Evolutionary conservation across 2,113 vertebrate species (phyloP).

Genomic region (Pseudorhombus dupliciocellatus): DNA sequence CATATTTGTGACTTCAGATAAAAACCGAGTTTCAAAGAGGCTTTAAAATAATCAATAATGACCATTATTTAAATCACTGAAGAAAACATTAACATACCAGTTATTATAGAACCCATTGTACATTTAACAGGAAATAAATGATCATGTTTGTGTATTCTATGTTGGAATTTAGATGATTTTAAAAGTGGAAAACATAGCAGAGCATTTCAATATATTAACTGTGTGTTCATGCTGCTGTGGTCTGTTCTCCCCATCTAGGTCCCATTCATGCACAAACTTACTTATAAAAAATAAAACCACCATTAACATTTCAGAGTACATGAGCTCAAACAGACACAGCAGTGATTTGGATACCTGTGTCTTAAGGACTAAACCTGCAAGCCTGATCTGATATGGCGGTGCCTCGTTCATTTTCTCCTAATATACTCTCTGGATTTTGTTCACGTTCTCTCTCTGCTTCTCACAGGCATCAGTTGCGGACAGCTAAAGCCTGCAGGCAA

Average conservation of each 20-base stretch:
- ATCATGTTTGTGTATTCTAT: neutral
- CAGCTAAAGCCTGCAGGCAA: constrained; percentile 48
- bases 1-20: neutral
- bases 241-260: neutral
- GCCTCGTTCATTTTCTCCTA: constrained; percentile 28
- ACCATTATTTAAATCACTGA: neutral
- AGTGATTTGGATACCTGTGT: neutral
- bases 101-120: no score
- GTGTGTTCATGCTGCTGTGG: constrained; percentile 10
- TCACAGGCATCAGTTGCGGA: constrained; percentile 47
- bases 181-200: no score
- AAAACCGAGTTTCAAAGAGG: neutral
- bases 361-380: neutral
- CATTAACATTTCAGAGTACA: neutral
- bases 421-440: constrained; percentile 52
- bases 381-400: constrained; percentile 16
- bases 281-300: constrained; percentile 1
- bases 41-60: neutral
- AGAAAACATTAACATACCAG: neutral
- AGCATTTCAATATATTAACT: neutral
- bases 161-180: neutral
- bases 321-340: neutral
- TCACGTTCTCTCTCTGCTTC: constrained; percentile 57
- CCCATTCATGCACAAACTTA: neutral
- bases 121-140: neutral